Evolutionary conservation across 2,797 vertebrate species (phyloP), one percentile per base, ranked within the genome.

Genomic region (Leptoclinus maculatus): DNA sequence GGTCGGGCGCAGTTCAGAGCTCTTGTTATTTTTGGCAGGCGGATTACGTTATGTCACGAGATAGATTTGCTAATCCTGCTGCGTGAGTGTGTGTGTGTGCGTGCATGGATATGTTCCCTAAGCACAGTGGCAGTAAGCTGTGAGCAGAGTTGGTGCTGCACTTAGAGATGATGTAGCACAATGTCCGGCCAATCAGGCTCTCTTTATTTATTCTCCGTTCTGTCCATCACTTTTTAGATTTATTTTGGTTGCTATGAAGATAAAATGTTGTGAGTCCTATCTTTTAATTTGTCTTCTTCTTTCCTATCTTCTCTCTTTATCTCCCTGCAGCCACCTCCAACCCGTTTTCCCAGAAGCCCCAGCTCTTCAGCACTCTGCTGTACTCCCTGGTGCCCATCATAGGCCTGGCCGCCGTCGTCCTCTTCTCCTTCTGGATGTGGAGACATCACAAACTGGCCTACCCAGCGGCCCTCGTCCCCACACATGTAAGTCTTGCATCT

Each of bases 361-460:
- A 96, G 81, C 96, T 98, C 79, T 97, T 99, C 93, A 98, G 95
- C 93, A 99, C 97, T 4, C 93, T 99, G 88, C 97, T 99, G 0
- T 99, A 99, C 88, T 97, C 97, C 0, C 93, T 99, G 94, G 97
- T 99, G 88, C 98, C 98, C 78, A 97, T 99, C 88, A 96, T 99
- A 92, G 96, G 96, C 78, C 96, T 99, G 80, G 97, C 97, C 0
- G 97, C 97, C 16, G 97, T 99, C 1, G 91, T 98, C 67, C 95
- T 99, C 80, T 97, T 99, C 85, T 98, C 97, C 0, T 99, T 99
- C 92, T 99, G 98, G 98, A 98, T 99, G 95, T 99, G 99, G 92
- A 95, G 98, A 68, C 98, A 99, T 83, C 98, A 99, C 93, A 99
- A 99, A 88, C 95, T 99, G 91, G 98, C 97, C 3, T 99, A 99